Evolutionary conservation across 2,113 vertebrate species (phyloP).

Genomic region (Todiramphus chloris): DNA sequence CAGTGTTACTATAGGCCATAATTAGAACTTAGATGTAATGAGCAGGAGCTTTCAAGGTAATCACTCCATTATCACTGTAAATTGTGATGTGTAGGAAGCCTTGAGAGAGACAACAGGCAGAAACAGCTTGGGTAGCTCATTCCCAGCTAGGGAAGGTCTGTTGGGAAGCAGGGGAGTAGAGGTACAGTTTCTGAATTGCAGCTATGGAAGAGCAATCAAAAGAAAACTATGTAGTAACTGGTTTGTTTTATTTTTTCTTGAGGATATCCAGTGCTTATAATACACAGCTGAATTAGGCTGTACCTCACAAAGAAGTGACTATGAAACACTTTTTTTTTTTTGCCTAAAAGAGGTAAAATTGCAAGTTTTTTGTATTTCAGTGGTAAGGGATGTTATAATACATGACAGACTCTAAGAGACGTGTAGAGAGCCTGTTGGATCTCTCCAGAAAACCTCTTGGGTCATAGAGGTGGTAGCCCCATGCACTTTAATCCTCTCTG

Average conservation of each 20-base stretch:
- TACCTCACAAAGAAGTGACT: neutral
- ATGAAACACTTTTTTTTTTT: neutral
- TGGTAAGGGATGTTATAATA: neutral
- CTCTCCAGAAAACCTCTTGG: neutral
- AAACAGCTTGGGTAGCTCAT: neutral
- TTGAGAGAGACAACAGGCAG: neutral
- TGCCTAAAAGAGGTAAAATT: neutral
- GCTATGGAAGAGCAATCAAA: neutral
- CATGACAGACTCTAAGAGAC: neutral
- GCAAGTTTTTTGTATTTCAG: neutral
- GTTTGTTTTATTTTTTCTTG: neutral
- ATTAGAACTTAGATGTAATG: neutral
- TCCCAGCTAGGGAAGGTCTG: neutral
- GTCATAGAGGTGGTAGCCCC: neutral
- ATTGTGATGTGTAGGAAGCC: neutral
- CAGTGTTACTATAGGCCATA: neutral
- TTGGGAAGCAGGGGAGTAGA: neutral
- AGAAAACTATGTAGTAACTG: neutral
- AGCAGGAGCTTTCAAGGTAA: neutral
- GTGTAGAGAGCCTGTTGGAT: neutral
- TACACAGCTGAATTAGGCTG: neutral
- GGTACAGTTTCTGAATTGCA: neutral
- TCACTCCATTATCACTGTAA: neutral
- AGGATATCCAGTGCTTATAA: neutral
- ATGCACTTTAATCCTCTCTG: neutral